Evolutionary conservation across 2,888 invertebrate species (phyloP), one percentile per base, ranked within the genome.

Genomic region (Drosophila tanythrix): DNA sequence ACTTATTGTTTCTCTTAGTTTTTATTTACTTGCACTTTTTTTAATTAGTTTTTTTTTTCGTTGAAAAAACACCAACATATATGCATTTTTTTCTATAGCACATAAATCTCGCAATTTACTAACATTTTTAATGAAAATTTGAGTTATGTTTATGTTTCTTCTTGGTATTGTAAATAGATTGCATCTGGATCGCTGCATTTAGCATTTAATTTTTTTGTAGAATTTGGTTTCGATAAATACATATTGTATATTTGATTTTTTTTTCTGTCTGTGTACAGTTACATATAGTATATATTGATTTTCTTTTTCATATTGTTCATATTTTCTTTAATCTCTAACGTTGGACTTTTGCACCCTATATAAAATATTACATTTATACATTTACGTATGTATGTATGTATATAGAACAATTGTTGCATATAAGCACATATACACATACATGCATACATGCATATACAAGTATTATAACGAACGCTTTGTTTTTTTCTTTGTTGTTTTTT

Each of bases 131-230:
- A 46, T 73, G 57, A 38, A 56, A 36, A 7, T 55, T 55, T 36
- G 18, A 50, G 10, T 27, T 50, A 11, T 50, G 35, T 43, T 51
- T 43, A 18, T 18, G 25, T 48, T 52, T 31, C 21, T 25, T 59
- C 70, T 71, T 51, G 18, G 48, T 73, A 55, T 67, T 78, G 84
- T 90, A 85, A 85, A 85, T 90, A 90, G 74, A 90, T 87, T 83
- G 81, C 70, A 86, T 88, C 59, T 76, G 82, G 73, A 64, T 85
- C 73, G 75, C 75, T 85, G 79, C 68, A 29, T 75, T 51, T 55
- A 50, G 21, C 36, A 15, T 31, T 43, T 33, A 25, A 29, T 68
- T 51, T 35, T 57, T 51, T 68, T 87, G 67, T 81, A 74, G 76
- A 74, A 76, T 71, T 76, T 66, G 29, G 51, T 43, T 60, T 88